Conservation (phyloP, 2,797 vertebrate species). For the Tenualosa ilisha region DNA sequence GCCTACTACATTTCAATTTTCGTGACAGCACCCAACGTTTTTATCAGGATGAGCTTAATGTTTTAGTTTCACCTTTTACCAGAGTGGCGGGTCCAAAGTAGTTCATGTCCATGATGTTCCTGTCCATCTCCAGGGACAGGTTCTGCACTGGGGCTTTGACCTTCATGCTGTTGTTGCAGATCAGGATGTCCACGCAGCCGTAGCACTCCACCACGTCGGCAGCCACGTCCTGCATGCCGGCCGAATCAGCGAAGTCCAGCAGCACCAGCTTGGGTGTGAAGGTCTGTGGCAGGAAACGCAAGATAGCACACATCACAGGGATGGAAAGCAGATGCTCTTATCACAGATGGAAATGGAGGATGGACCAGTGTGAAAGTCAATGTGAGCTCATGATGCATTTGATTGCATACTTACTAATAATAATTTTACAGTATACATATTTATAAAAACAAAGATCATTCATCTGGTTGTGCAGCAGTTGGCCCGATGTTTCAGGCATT, state of each 20-base stretch:
- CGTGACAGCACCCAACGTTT: background rate
- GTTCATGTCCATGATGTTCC: constrained; percentile 93
- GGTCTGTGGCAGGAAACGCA: constrained; percentile 41
- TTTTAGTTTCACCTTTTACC: constrained; percentile 79
- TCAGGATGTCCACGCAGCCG: constrained; percentile 88
- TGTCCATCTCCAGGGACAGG: constrained; percentile 89
- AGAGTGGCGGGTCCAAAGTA: constrained; percentile 93
- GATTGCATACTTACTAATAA: background rate
- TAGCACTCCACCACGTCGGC: constrained; percentile 88
- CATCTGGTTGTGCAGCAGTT: no score
- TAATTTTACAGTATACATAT: no score
- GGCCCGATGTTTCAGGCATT: no score
- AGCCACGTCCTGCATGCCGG: constrained; percentile 81
- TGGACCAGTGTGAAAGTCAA: background rate
- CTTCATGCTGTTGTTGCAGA: constrained; percentile 93
- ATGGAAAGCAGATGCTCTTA: constrained; percentile 35
- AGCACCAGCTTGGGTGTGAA: constrained; percentile 92
- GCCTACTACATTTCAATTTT: background rate
- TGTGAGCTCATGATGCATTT: background rate
- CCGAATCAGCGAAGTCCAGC: constrained; percentile 89
- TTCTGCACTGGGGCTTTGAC: constrained; percentile 87
- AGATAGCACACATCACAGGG: constrained; percentile 37
- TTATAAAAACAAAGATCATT: background rate
- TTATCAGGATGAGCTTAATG: background rate
- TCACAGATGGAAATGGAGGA: constrained; percentile 17